Base-by-base conservation (phyloP, 2,797 vertebrate species). In the Sebastes hopkinsi region DNA sequence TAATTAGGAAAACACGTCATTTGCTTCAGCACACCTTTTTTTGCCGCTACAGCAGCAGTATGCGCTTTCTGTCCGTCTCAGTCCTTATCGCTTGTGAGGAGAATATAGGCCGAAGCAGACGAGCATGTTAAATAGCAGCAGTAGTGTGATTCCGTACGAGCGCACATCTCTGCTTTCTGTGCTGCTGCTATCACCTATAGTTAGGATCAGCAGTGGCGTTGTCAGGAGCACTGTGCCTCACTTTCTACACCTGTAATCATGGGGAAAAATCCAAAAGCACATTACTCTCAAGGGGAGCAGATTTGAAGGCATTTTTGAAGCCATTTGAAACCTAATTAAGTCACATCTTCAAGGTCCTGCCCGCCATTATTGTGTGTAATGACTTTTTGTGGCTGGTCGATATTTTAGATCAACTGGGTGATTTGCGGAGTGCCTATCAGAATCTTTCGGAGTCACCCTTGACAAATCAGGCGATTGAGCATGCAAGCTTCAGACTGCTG, bases 331-430 rank as follows among this genome's bases (percentile, higher is more conserved):
- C 90, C 92, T 95, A 96, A 96, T 96, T 96, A 96, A 95, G 95
- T 95, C 94, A 94, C 95, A 95, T 94, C 93, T 94, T 94, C 93
- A 94, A 96, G 95, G 95, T 95, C 94, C 90, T 87, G 89, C 89
- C 94, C 91, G 87, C 93, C 94, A 96, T 96, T 96, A 96, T 96
- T 94, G 93, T 92, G 91, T 93, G 93, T 96, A 96, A 96, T 96
- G 95, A 96, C 94, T 95, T 96, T 95, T 92, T 92, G 94, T 91
- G 88, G 92, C 88, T 80, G 93, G 93, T 96, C 95, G 93, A 96
- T 96, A 96, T 95, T 96, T 96, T 95, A 96, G 95, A 96, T 96
- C 95, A 96, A 95, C 95, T 94, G 93, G 94, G 92, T 95, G 95
- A 96, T 96, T 96, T 95, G 94, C 88, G 58, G 86, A 94, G 91